Base-by-base conservation (phyloP, 2,797 vertebrate genomes). In the Sarcophilus harrisii region DNA sequence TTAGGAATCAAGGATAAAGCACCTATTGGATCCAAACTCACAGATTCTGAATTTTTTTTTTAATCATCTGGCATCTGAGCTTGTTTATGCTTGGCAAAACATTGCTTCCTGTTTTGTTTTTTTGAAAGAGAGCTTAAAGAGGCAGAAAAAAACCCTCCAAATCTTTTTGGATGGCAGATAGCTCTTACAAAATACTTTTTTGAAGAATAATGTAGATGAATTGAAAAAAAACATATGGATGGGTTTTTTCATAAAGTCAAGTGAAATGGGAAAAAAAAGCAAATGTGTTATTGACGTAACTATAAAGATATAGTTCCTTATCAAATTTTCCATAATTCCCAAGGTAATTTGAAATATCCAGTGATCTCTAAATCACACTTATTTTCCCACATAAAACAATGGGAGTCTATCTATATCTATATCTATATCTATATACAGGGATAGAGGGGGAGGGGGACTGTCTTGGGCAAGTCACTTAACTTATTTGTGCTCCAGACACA, bases 121-220 rank as follows among this genome's bases (percentile, higher is more conserved):
- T 92, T 96, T 95, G 95, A 94, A 92, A 62, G 94, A 62, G 92
- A 91, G 4, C 54, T 94, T 90, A 55, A 93, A 93, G 92, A 90
- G 30, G 73, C 66, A 94, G 38, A 59, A 29, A 18, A 81, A 91
- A 92, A 12, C 91, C 30, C 55, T 95, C 14, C 93, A 62, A 94
- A 92, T n/a, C 21, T 95, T 92, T 93, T 60, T 58, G 49, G 45
- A 92, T 95, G 21, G 13, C 59, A 93, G 96, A 93, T 58, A n/a
- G 57, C 81, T 91, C 14, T 94, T 93, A 93, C 3, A 89, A 95
- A 95, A 94, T 38, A 66, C 49, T 59, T 93, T 87, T 87, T 32
- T 73, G 45, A 8, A 91, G 27, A 81, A 95, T 90, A 93, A 32
- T 91, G 30, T 62, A 94, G 95, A 73, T 91, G 57, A 92, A 91